These are phyloP conservation scores for Slavum lentiscoides DNA, from an alignment of 2,888 invertebrate genomes.

Conservation along the genomic window DNA sequence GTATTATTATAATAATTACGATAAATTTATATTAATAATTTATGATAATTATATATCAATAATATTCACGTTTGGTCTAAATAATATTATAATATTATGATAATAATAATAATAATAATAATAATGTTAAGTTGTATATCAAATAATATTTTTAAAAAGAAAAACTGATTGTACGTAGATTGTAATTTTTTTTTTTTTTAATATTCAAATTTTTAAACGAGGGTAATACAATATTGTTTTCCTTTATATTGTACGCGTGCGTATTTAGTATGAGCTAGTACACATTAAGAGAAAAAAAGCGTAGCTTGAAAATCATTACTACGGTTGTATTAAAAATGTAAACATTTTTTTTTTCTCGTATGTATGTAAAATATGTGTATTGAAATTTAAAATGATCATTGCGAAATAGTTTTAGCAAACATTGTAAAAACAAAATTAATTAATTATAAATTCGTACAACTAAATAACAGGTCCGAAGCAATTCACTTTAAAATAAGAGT, in stretches of 20 bases:
- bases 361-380: not conserved
- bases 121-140: conserved; percentile 17
- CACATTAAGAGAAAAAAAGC: not conserved
- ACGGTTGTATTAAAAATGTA: conserved; percentile 31
- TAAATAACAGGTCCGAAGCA: conserved; percentile 16
- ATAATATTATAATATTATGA: conserved; percentile 11
- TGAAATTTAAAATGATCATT: not conserved
- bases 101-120: not conserved
- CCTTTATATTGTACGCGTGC: conserved; percentile 1
- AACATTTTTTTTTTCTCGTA: not conserved
- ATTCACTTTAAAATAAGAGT: not conserved
- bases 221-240: conserved; percentile 21
- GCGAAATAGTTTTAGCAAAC: conserved; percentile 13
- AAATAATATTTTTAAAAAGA: not conserved
- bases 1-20: conserved; percentile 21
- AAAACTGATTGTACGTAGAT: conserved; percentile 27
- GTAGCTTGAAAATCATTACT: conserved; percentile 27
- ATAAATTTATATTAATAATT: conserved; percentile 16
- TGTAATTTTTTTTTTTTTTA: conserved; percentile 13
- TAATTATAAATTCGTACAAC: not conserved
- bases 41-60: conserved; percentile 20
- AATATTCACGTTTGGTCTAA: conserved; percentile 22
- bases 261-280: conserved; percentile 8
- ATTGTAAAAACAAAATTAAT: not conserved
- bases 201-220: conserved; percentile 27